phyloP scores from a whole-genome alignment of 2,888 invertebrate genomes.

The Pollenia labialis region DNA sequence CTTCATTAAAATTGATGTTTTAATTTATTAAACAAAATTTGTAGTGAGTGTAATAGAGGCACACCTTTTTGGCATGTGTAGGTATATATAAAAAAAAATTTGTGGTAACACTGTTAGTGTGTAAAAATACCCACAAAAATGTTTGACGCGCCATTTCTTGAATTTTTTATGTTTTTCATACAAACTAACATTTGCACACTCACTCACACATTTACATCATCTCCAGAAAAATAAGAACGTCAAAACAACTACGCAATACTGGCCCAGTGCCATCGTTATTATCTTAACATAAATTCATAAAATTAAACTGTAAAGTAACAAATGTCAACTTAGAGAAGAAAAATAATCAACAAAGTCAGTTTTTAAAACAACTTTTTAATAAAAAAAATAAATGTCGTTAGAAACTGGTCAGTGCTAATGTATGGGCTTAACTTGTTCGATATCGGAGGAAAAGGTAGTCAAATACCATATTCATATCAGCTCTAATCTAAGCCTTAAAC shows the following conservation, averaged over 20 bases:
- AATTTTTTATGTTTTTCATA: conserved; percentile 46
- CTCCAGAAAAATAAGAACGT: conserved; percentile 27
- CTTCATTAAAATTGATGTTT: too few relatives aligned
- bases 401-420: conserved; percentile 25
- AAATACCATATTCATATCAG: too few relatives aligned
- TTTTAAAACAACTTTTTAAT: conserved; percentile 9
- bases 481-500: too few relatives aligned
- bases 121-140: conserved; percentile 40
- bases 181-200: neutral
- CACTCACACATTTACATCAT: neutral
- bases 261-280: conserved; percentile 69
- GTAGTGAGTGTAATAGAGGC: too few relatives aligned
- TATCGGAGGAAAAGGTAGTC: too few relatives aligned
- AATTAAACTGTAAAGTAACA: conserved; percentile 57
- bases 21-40: too few relatives aligned
- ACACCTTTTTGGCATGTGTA: too few relatives aligned
- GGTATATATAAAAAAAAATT: too few relatives aligned
- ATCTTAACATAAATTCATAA: conserved; percentile 66
- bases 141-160: conserved; percentile 48
- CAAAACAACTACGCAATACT: conserved; percentile 58
- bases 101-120: neutral
- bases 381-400: conserved; percentile 20
- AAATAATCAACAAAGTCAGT: conserved; percentile 17
- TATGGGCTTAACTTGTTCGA: neutral
- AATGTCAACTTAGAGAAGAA: conserved; percentile 37